phyloP scores from a whole-genome alignment of 2,797 vertebrate species.

The Pangasius macronema region DNA sequence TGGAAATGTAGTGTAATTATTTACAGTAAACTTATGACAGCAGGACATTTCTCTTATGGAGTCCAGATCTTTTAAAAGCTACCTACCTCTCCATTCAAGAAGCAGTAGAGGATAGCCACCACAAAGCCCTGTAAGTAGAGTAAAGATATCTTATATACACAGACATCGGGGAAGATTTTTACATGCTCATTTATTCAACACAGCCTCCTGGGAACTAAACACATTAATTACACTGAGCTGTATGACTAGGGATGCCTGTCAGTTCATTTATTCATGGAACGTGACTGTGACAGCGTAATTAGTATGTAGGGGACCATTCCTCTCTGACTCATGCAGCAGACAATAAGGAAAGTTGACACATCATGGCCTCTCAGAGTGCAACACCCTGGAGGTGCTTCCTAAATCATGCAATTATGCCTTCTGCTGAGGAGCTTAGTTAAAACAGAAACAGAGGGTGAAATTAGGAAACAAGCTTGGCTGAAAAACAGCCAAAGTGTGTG shows the following conservation, averaged over 20 bases:
- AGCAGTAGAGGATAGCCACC: constrained; percentile 95
- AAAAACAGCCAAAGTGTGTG: constrained; percentile 42
- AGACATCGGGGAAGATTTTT: neutral
- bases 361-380: constrained; percentile 33
- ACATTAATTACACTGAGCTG: constrained; percentile 28
- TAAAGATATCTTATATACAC: constrained; percentile 16
- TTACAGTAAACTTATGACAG: constrained; percentile 1
- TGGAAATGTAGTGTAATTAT: neutral
- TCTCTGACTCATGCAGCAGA: neutral
- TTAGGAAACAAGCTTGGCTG: constrained; percentile 37
- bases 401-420: constrained; percentile 47
- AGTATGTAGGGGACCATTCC: constrained; percentile 17
- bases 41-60: neutral
- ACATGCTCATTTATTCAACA: constrained; percentile 23
- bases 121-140: constrained; percentile 84
- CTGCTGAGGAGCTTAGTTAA: constrained; percentile 58
- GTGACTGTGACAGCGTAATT: constrained; percentile 32
- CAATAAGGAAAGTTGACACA: constrained; percentile 32
- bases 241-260: constrained; percentile 25
- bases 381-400: constrained; percentile 18
- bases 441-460: constrained; percentile 39
- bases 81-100: constrained; percentile 83
- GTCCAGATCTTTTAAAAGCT: neutral
- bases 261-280: constrained; percentile 30
- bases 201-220: constrained; percentile 8